Base-by-base conservation (phyloP, 2,113 vertebrate species). In the Xenus cinereus region DNA sequence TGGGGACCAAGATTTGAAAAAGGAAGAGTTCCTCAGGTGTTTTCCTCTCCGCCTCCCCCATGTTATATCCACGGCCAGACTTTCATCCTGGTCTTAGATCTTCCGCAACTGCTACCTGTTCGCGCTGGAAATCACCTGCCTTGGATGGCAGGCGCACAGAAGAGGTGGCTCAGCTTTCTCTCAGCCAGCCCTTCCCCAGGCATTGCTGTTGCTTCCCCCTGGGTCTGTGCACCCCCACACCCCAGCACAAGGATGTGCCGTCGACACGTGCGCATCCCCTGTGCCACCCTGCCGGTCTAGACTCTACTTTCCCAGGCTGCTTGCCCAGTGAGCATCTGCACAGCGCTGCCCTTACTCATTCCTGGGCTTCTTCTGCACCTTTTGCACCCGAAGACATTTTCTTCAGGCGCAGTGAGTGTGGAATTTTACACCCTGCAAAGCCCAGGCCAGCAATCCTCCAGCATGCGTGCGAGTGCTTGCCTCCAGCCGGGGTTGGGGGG, bases 401-500 rank as follows among this genome's bases (percentile, higher is more conserved):
- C 39, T 32, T 59, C 33, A 33, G 48, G 18, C 63, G 28, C 41
- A 67, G 28, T 0, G 1, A 45, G 14, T n/a, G 12, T 23, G 45
- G 77, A 24, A 54, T 82, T 82, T 78, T 33, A 18, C 53, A n/a
- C 21, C 33, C 39, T 68, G 69, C 18, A 30, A 66, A 60, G 74
- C 1, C 1, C 45, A 8, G 3, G 20, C 32, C 51, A 71, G 59
- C 28, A 15, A 24, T 63, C 37, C 37, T 32, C 46, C 22, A 3
- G 18, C 0, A 1, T 22, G 37, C 26, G 1, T 3, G 32, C 2
- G 19, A 80, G 23, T 1, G 9, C 41, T 33, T 54, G 27, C 39
- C 59, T 5, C 1, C 50, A 53, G 17, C 39, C 5, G 1, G 23
- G n/a, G 26, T 33, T 54, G 28, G 53, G 28, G 28, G 48, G 50